Conservation (phyloP, 2,797 vertebrate genomes). For the Melopsittacus undulatus region DNA sequence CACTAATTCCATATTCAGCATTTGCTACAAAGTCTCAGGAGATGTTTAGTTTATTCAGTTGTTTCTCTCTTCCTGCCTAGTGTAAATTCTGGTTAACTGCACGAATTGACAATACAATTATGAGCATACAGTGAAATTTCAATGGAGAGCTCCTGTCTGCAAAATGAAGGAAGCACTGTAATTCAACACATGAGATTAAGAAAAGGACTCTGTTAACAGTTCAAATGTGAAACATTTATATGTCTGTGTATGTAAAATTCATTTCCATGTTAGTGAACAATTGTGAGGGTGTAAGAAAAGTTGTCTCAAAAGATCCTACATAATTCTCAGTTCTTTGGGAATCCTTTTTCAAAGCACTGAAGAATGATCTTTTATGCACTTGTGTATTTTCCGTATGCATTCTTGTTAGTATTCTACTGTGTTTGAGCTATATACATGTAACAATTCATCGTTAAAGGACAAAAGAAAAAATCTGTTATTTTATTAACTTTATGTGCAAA, state of each 20-base stretch:
- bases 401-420: background rate
- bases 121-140: conserved; percentile 2
- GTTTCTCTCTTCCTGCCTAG: conserved; percentile 10
- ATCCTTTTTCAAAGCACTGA: background rate
- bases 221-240: conserved; percentile 9
- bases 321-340: background rate
- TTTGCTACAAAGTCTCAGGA: conserved; percentile 21
- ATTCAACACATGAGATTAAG: conserved; percentile 19
- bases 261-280: background rate
- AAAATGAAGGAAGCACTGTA: conserved; percentile 24
- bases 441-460: background rate
- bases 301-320: background rate
- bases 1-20: conserved; percentile 37
- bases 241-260: conserved; percentile 1
- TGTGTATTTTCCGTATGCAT: background rate
- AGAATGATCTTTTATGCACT: background rate
- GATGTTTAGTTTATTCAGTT: conserved; percentile 41
- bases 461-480: background rate
- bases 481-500: background rate
- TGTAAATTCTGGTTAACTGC: conserved; percentile 46
- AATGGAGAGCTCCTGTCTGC: background rate
- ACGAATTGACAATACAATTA: conserved; percentile 48
- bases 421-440: background rate
- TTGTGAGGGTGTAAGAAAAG: background rate
- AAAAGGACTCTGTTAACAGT: conserved; percentile 12